These are phyloP conservation scores for Lomographa bimaculata DNA, from an alignment of 2,888 invertebrate species.

Conservation along the genomic window DNA sequence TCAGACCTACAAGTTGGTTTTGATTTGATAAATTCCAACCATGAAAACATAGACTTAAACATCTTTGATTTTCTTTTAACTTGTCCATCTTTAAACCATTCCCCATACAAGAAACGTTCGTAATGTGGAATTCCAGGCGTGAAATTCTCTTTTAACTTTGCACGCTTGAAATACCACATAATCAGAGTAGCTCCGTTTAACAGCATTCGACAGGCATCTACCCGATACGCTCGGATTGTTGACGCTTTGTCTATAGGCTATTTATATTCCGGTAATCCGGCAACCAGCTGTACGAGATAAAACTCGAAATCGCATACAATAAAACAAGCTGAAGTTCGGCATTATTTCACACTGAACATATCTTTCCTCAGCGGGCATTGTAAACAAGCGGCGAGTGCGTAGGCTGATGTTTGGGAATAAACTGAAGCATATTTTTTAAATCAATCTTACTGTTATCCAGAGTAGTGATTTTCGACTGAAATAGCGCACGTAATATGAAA, in stretches of 20 bases:
- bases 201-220: conserved; percentile 46
- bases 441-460: conserved; percentile 32
- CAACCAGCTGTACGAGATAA: conserved; percentile 78
- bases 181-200: too few relatives aligned
- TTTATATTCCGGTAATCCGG: conserved; percentile 71
- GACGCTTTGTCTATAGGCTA: conserved; percentile 70
- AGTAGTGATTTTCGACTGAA: conserved; percentile 8
- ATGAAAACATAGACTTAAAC: too few relatives aligned
- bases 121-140: too few relatives aligned
- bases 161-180: too few relatives aligned
- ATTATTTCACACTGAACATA: conserved; percentile 70
- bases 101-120: too few relatives aligned
- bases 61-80: too few relatives aligned
- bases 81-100: too few relatives aligned
- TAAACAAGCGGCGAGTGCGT: conserved; percentile 63
- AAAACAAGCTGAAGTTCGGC: conserved; percentile 67
- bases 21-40: too few relatives aligned
- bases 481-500: too few relatives aligned
- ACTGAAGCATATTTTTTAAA: conserved; percentile 49
- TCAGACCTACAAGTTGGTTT: too few relatives aligned
- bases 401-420: conserved; percentile 62
- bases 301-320: conserved; percentile 66
- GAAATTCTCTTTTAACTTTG: too few relatives aligned
- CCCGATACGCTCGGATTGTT: conserved; percentile 48
- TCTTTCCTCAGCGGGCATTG: conserved; percentile 67